Conservation (phyloP, 2,888 invertebrate species). For the Hypomecis atomaria region DNA sequence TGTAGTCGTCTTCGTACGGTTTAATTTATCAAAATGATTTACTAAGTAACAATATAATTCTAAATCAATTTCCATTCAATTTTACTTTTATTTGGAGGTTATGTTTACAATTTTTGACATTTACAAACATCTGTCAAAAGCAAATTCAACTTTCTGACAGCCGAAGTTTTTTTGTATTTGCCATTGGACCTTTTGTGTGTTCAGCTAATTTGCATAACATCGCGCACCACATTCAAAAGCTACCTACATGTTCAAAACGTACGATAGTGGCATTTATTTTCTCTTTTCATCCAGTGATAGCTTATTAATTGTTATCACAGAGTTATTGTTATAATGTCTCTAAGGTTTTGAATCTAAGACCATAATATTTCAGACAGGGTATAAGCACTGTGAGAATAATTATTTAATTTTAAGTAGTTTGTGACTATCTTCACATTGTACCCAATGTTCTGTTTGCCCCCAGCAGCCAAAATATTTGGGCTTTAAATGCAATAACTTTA, state of each 20-base stretch:
- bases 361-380: no score
- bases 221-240: no score
- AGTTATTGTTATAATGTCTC: no score
- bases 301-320: no score
- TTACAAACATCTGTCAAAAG: no score
- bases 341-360: no score
- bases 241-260: no score
- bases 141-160: background rate
- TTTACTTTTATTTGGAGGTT: conserved; percentile 8
- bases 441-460: conserved; percentile 66
- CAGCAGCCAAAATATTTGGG: conserved; percentile 63
- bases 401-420: conserved; percentile 12
- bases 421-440: conserved; percentile 55
- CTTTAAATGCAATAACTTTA: conserved; percentile 62
- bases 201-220: no score
- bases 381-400: no score
- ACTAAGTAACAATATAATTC: background rate
- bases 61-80: background rate
- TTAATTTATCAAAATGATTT: background rate
- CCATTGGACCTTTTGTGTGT: no score
- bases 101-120: conserved; percentile 6
- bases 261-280: no score
- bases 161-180: background rate
- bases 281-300: no score
- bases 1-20: background rate